phyloP scores from a whole-genome alignment of 2,113 vertebrate genomes.

The Cochlearius cochlearius region DNA sequence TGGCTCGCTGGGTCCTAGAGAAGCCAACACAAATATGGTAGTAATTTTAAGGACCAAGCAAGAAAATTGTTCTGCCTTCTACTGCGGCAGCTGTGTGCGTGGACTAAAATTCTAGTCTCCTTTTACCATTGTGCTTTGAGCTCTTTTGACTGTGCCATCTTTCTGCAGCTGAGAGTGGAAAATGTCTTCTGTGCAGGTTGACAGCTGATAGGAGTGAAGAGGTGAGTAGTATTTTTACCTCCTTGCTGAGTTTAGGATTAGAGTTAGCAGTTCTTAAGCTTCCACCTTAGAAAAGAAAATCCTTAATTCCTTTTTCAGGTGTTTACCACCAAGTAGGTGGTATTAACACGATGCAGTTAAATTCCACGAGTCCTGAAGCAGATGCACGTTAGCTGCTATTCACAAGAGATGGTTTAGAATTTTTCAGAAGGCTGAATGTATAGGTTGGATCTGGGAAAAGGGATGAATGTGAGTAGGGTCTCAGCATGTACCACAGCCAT shows the following conservation, averaged over 20 bases:
- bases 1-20: background rate
- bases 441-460: background rate
- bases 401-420: background rate
- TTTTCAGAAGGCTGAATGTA: background rate
- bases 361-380: background rate
- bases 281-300: too few species aligned
- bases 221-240: slow-evolving; percentile 29
- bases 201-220: background rate
- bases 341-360: background rate
- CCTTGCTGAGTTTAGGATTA: slow-evolving; percentile 22
- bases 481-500: background rate
- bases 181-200: background rate
- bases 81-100: background rate
- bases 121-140: background rate
- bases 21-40: background rate
- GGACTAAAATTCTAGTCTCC: background rate
- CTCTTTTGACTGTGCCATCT: background rate
- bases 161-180: background rate
- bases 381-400: background rate
- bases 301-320: slow-evolving; percentile 20
- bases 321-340: background rate
- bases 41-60: background rate
- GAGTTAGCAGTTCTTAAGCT: background rate
- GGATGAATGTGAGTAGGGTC: background rate
- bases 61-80: background rate